Percentiles rank a stretch among this genome's conserved stretches.
phyloP scores from a whole-genome alignment of 2,888 invertebrate species.

The Noctua janthina region DNA sequence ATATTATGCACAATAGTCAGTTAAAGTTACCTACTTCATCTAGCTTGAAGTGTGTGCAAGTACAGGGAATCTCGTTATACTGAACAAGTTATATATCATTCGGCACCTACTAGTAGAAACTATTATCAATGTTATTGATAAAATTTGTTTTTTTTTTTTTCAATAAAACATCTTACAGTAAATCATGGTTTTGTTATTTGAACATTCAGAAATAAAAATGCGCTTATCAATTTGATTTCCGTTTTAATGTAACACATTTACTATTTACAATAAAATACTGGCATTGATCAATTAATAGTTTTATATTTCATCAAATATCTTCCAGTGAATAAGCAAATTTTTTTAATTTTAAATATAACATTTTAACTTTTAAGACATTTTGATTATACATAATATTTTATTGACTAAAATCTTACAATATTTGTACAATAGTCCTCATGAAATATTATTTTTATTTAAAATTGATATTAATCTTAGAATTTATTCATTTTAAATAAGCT shows the following conservation, averaged over 20 bases:
- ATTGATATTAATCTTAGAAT: conserved; percentile 65
- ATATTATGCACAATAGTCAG: conserved; percentile 59
- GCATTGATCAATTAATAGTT: conserved; percentile 84
- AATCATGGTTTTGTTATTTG: conserved; percentile 64
- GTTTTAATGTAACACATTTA: conserved; percentile 88
- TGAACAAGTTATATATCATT: conserved; percentile 83
- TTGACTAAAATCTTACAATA: conserved; percentile 77
- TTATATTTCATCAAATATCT: conserved; percentile 73
- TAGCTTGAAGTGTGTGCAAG: conserved; percentile 85
- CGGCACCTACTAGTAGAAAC: conserved; percentile 79
- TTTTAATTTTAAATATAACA: conserved; percentile 52
- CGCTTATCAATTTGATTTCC: conserved; percentile 78
- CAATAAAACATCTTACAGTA: conserved; percentile 85
- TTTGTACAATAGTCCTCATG: conserved; percentile 79
- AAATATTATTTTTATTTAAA: conserved; percentile 64
- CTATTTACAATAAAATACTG: conserved; percentile 90
- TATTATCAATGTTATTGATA: conserved; percentile 84
- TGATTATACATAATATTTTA: conserved; percentile 67
- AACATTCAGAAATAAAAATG: conserved; percentile 73
- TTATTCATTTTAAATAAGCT: conserved; percentile 65
- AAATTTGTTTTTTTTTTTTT: conserved; percentile 84
- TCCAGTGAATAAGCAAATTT: conserved; percentile 64
- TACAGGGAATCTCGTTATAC: conserved; percentile 81
- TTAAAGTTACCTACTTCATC: conserved; percentile 72
- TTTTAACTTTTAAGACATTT: conserved; percentile 61